phyloP scores from a whole-genome alignment of 2,888 invertebrate species.

The Leuctra nigra region DNA sequence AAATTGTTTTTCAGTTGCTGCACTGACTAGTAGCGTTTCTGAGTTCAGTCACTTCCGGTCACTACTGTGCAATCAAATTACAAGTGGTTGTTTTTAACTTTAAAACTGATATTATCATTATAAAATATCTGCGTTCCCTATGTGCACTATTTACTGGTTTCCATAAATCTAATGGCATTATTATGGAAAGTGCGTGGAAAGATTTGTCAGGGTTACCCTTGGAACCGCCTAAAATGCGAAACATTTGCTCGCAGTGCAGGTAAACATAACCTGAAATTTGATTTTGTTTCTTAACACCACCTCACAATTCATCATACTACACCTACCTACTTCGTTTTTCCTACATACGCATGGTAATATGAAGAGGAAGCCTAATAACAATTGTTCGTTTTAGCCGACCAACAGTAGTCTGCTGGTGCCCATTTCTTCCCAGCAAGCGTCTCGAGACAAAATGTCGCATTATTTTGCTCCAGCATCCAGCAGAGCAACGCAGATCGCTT shows the following conservation, averaged over 20 bases:
- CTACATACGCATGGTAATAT: slow-evolving; percentile 5
- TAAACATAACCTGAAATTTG: slow-evolving; percentile 40
- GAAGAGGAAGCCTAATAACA: slow-evolving; percentile 60
- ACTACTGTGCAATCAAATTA: no score
- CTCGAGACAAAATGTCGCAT: slow-evolving; percentile 63
- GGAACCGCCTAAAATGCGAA: slow-evolving; percentile 68
- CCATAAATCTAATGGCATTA: no score
- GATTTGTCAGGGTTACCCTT: slow-evolving; percentile 67
- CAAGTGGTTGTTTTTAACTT: no score
- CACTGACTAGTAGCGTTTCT: no score
- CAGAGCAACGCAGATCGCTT: slow-evolving; percentile 83
- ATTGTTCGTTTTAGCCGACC: slow-evolving; percentile 76
- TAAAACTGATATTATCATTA: no score
- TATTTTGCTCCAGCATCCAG: slow-evolving; percentile 85
- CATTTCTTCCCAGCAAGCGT: slow-evolving; percentile 64
- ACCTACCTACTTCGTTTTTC: not conserved
- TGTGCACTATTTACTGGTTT: no score
- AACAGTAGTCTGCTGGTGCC: slow-evolving; percentile 83
- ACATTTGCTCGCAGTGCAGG: slow-evolving; percentile 67
- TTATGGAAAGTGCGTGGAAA: slow-evolving; percentile 49
- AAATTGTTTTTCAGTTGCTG: no score
- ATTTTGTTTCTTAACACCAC: slow-evolving; percentile 6
- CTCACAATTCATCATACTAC: not conserved
- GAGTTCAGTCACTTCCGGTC: no score
- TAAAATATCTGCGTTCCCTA: no score